Evolutionary conservation across 2,113 vertebrate genomes (phyloP).

Genomic region (Condylura cristata): DNA sequence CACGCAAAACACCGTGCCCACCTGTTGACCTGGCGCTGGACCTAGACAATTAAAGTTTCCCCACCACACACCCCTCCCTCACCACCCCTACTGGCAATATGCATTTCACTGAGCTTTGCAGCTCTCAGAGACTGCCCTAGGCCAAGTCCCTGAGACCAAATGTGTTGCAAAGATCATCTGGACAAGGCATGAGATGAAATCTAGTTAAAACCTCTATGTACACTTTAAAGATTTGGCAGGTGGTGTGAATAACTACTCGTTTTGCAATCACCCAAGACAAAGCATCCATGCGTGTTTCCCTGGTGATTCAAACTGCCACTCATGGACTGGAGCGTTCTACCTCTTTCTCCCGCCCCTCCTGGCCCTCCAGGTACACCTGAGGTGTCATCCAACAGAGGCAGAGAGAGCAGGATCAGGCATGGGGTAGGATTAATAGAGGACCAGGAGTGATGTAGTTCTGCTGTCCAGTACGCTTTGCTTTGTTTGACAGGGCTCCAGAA

Average conservation of each 20-base stretch:
- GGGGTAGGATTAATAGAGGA: background rate
- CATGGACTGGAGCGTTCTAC: background rate
- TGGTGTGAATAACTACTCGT: background rate
- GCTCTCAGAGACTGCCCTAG: too few relatives aligned
- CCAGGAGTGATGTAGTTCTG: background rate
- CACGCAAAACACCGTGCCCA: background rate
- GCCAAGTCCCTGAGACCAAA: too few relatives aligned
- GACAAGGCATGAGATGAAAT: background rate
- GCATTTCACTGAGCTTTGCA: too few relatives aligned
- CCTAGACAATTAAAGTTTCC: too few relatives aligned
- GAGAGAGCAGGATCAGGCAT: background rate
- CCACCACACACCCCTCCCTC: too few relatives aligned
- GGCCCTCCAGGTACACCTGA: too few relatives aligned
- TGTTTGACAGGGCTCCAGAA: background rate
- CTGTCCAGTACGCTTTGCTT: rapidly evolving
- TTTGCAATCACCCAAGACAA: background rate
- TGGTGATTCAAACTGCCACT: background rate
- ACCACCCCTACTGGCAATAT: too few relatives aligned
- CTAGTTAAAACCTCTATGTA: background rate
- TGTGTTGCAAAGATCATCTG: too few relatives aligned
- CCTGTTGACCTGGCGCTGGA: too few relatives aligned
- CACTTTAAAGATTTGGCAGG: background rate
- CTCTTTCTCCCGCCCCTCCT: too few relatives aligned
- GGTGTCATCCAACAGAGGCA: background rate
- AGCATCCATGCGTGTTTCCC: background rate